Base-by-base conservation (phyloP, 1,140 invertebrate genomes). In the Hyles euphorbiae region DNA sequence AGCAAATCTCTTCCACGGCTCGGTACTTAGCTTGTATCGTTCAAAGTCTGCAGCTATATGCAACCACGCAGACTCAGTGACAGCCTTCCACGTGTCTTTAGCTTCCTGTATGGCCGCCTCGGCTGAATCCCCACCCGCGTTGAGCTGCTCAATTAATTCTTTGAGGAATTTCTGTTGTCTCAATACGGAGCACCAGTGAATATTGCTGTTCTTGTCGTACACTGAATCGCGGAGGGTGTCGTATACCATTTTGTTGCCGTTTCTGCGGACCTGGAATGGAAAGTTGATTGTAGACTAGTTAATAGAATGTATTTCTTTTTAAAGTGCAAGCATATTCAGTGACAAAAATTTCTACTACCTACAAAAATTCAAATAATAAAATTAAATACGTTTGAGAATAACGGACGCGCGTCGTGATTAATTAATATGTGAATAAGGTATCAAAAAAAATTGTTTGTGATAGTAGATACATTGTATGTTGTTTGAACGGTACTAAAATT, bases 141-240 rank as follows among this genome's bases (percentile, higher is more conserved):
- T 81, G 5, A 96, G 74, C 57, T 89, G 87, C 51, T 92, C 88
- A 1, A 94, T 65, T 0, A 96, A 63, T 34, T 92, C 89, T 9
- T 90, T 92, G 5, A 98, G 89, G 77, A 97, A 97, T 53, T 92
- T 92, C 48, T 94, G 93, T 72, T 98, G 96, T 0, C 93, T 89
- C 8, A 97, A 76, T 60, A 96, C 91, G 55, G 93, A 94, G 50
- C 90, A 91, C 53, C 91, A 88, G 71, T 92, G 92, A 60, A 93
- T 83, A 79, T 97, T 97, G 69, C 92, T 95, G 58, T 95, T 94
- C 93, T 84, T 53, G 78, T 88, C 72, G 76, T 87, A 88, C 0
- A 87, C 48, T 0, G 81, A 58, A 55, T 88, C 87, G 10, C 80
- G 68, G 0, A 89, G 65, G 0, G 78, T 68, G 53, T 87, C 83